Evolutionary conservation across 1,140 invertebrate species (phyloP).

Genomic region (Drosophila sturtevanti): DNA sequence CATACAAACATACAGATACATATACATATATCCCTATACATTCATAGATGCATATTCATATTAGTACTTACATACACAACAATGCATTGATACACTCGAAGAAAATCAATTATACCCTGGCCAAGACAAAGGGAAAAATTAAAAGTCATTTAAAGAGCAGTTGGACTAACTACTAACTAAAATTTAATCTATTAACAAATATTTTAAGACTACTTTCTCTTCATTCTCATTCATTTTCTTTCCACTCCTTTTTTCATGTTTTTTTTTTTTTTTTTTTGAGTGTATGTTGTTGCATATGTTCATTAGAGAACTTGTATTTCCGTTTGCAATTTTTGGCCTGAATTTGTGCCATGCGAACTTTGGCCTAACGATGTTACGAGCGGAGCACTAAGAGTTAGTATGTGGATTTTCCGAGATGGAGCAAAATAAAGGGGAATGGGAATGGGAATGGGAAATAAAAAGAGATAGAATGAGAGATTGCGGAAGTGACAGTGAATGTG

Average conservation of each 20-base stretch:
- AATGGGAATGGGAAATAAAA: not conserved
- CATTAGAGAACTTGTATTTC: constrained; percentile 14
- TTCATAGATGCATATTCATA: not conserved
- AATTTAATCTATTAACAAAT: too few relatives aligned
- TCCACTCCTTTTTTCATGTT: too few relatives aligned
- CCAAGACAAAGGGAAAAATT: too few relatives aligned
- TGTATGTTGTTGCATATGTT: constrained; percentile 8
- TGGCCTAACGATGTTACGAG: constrained; percentile 2
- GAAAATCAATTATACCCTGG: too few relatives aligned
- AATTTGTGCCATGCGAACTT: constrained; percentile 4
- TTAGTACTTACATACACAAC: too few relatives aligned
- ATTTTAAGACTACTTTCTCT: too few relatives aligned
- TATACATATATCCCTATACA: not conserved
- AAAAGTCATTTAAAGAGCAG: too few relatives aligned
- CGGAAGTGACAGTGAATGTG: constrained; percentile 14
- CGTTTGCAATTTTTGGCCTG: constrained; percentile 7
- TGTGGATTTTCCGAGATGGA: not conserved
- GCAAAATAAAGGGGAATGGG: not conserved
- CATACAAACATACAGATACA: not conserved
- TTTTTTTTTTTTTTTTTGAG: not conserved
- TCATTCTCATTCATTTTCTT: too few relatives aligned
- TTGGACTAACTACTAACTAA: too few relatives aligned
- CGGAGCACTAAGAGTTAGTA: not conserved
- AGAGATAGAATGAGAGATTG: not conserved
- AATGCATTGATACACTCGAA: too few relatives aligned